Evolutionary conservation across 2,797 vertebrate genomes (phyloP), one percentile per base, ranked within the genome.

Genomic region (Gadopsis marmoratus): DNA sequence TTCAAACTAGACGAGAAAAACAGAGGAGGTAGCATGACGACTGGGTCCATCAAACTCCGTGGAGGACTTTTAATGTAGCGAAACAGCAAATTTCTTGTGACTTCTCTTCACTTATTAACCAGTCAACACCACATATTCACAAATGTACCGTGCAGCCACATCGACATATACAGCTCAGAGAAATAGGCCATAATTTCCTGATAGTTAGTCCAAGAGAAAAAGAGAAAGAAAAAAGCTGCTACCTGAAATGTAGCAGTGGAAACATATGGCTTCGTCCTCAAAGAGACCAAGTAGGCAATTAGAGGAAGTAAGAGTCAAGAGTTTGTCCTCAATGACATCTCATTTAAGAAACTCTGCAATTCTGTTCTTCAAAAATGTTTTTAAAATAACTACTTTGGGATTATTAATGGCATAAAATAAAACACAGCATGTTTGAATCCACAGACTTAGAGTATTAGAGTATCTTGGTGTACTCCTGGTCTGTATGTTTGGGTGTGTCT

Each of bases 401-500:
- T 51, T 76, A 63, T 74, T 58, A 53, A 62, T 58, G 29, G 45
- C 45, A 68, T 6, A 11, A 9, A 51, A 58, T 29, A 45, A 64
- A 76, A 39, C 33, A 29, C 14, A 26, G 11, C 7, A 2, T 51
- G 23, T 61, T 37, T 78, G 37, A 71, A 60, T 63, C 5, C 23
- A 35, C 35, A 75, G 26, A 47, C 35, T 54, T 39, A 10, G 10
- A 39, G 68, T 41, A 41, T 59, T 35, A 8, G 21, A 23, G 68
- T 41, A 41, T 59, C 56, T 69, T 8, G 26, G n/a, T 74, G 43
- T 17, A 69, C 19, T 31, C 4, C 65, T 58, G 43, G 11, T 69
- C 59, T 48, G 41, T 39, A 37, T 8, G 5, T 71, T 50, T 54
- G 77, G 78, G 85, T 69, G 88, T 82, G 84, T 82, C 78, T 79